Evolutionary conservation across 2,113 vertebrate genomes (phyloP), one percentile per base, ranked within the genome.

Genomic region (Orientallactaga bullata): DNA sequence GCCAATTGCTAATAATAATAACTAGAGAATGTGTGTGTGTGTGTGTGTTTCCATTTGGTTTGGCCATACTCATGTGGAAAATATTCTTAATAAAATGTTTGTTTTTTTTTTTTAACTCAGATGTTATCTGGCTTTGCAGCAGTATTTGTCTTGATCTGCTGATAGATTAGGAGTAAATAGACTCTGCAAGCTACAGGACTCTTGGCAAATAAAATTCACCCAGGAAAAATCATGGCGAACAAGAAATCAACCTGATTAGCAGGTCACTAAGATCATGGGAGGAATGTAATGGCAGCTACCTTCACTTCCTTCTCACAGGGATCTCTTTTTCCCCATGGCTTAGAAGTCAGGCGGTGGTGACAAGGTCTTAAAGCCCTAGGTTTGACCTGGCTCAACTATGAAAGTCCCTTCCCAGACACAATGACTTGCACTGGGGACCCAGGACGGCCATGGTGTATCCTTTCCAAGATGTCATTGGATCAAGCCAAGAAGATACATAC

Each of bases 271-370:
- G 68, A 20, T 6, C 42, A 47, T 8, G 21, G 30, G n/a, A 35
- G 15, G 28, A 5, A 1, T 63, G 1, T 1, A 24, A 16, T 28
- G 4, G 7, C 30, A 39, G 35, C 15, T 35, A 18, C n/a, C 58
- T 63, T 37, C 7, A 69, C 24, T 20, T 55, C 6, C 5, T 83
- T 32, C n/a, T 84, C 51, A 23, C 42, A 35, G 30, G 37, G 11
- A 76, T 37, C 3, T 18, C 11, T 80, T 3, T 51, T 65, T 20
- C 24, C 42, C 60, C 21, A 12, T 0, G 3, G 16, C 37, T 65
- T 69, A 28, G 30, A 13, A 21, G 8, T 82, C 65, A 18, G 65
- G 12, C 10, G 20, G n/a, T 39, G 8, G 35, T 23, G 18, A 9
- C 55, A 69, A 66, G 72, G 51, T 2, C 23, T 51, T 81, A 63